Evolutionary conservation across 2,888 invertebrate genomes (phyloP).

Genomic region (Eledona agricola): DNA sequence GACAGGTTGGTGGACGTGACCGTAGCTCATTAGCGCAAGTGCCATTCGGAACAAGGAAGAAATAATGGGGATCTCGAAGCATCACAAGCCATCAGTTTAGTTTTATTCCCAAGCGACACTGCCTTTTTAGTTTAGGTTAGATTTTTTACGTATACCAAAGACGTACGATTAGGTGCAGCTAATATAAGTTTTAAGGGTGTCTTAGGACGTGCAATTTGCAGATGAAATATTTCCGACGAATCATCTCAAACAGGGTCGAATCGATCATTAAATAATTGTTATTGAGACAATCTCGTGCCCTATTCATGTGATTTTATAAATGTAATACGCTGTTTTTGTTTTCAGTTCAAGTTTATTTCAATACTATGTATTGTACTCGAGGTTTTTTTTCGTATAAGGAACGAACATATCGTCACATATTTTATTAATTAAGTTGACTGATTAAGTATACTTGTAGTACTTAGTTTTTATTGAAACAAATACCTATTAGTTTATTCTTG

Average conservation of each 20-base stretch:
- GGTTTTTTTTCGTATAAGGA: constrained; percentile 3
- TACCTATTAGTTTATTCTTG: constrained; percentile 25
- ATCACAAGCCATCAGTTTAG: background rate
- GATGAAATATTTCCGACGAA: constrained; percentile 11
- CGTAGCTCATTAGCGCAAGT: constrained; percentile 23
- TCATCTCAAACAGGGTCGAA: constrained; percentile 23
- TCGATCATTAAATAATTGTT: constrained; percentile 14
- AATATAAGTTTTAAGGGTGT: constrained; percentile 14
- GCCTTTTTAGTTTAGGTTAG: constrained; percentile 24
- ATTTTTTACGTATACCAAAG: constrained; percentile 24
- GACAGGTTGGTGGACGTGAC: constrained; percentile 76
- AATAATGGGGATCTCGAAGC: background rate
- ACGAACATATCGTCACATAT: constrained; percentile 20
- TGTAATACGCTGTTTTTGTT: constrained; percentile 8
- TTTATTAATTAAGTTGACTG: constrained; percentile 40
- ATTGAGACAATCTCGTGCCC: constrained; percentile 38
- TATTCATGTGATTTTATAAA: constrained; percentile 33
- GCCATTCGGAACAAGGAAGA: background rate
- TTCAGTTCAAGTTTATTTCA: constrained; percentile 8
- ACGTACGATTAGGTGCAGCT: constrained; percentile 29
- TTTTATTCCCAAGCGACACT: constrained; percentile 20
- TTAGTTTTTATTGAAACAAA: constrained; percentile 24
- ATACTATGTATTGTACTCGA: constrained; percentile 27
- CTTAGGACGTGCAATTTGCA: constrained; percentile 20
- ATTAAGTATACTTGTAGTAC: constrained; percentile 33